Percentiles rank a stretch among this genome's conserved stretches.
phyloP scores from a whole-genome alignment of 1,140 invertebrate species.

The Nixonia krombeini region DNA sequence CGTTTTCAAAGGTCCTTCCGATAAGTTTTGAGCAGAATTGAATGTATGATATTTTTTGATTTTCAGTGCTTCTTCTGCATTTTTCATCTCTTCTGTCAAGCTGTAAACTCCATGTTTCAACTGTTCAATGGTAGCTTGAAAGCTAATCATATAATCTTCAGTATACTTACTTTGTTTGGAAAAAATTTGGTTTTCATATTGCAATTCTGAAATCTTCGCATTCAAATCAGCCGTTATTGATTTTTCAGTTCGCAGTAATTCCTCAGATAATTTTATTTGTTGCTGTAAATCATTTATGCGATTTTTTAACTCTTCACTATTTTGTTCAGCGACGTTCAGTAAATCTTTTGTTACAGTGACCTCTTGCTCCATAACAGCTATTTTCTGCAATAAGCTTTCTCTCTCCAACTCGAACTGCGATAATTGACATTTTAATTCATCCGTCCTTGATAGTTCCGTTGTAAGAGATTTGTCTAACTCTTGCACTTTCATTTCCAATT shows the following conservation, averaged over 20 bases:
- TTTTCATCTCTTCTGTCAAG: too few species aligned
- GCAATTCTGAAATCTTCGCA: not conserved
- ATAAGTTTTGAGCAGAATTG: too few species aligned
- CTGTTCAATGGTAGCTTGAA: too few species aligned
- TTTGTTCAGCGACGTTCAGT: slow-evolving; percentile 16
- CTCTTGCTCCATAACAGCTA: not conserved
- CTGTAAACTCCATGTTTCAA: too few species aligned
- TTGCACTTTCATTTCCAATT: too few species aligned
- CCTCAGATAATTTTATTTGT: slow-evolving; percentile 19
- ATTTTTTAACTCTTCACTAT: slow-evolving; percentile 22
- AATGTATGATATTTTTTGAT: too few species aligned
- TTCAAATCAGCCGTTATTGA: slow-evolving; percentile 12
- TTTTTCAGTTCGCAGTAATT: slow-evolving; percentile 24
- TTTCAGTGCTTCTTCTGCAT: too few species aligned
- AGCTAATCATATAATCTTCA: slow-evolving; percentile 17
- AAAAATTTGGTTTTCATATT: slow-evolving; percentile 22
- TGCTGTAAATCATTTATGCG: slow-evolving; percentile 28
- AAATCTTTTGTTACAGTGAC: slow-evolving; percentile 21
- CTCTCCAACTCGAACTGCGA: not conserved
- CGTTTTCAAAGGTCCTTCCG: too few species aligned
- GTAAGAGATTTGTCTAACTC: too few species aligned
- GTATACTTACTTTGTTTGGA: slow-evolving; percentile 7
- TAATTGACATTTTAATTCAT: not conserved
- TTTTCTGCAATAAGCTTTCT: not conserved
- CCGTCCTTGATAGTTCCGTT: not conserved